Evolutionary conservation across 2,113 vertebrate genomes (phyloP), one percentile per base, ranked within the genome.

Genomic region (Mesitornis unicolor): DNA sequence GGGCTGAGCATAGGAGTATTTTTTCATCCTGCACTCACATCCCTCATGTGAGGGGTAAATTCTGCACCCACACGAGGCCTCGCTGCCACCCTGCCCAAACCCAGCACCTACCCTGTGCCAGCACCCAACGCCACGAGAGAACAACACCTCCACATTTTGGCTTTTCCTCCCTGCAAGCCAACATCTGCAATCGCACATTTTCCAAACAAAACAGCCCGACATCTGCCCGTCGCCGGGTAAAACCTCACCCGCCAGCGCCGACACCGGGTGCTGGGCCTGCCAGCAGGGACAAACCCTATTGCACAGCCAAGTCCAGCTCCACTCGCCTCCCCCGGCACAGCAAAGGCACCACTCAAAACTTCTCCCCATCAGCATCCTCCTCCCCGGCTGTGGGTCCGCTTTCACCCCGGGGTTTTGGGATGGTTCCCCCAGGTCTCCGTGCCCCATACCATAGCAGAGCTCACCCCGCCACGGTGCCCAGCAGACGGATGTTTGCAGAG

Each of bases 361-460:
- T 85, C 88, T 87, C 91, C 87, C 83, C 42, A 22, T 92, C 95
- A 93, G 88, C 96, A 88, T 95, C 82, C 71, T 95, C 82, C 71
- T 93, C 48, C 92, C 31, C 2, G 7, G 73, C 56, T 13, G 54
- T 89, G 18, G 89, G 77, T 93, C 84, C 22, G 7, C 4, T 5
- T 3, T 61, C 28, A 69, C 89, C 2, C 12, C 0, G 81, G 31
- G 40, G 5, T 81, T 57, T 87, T 14, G 36, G 89, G 81, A 56
- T 0, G 35, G 40, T 29, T 76, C 24, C 67, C 92, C 45, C 16
- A 0, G 14, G 15, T 29, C 63, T 82, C 75, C 38, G 6, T 69
- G 70, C 91, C 81, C 89, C 4, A 16, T 3, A 3, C 60, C 87
- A n/a, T 9, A 43, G 89, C 84, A 74, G 56, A 70, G 91, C 91